Conservation (phyloP, 2,888 invertebrate species). For the Ischnura elegans region DNA sequence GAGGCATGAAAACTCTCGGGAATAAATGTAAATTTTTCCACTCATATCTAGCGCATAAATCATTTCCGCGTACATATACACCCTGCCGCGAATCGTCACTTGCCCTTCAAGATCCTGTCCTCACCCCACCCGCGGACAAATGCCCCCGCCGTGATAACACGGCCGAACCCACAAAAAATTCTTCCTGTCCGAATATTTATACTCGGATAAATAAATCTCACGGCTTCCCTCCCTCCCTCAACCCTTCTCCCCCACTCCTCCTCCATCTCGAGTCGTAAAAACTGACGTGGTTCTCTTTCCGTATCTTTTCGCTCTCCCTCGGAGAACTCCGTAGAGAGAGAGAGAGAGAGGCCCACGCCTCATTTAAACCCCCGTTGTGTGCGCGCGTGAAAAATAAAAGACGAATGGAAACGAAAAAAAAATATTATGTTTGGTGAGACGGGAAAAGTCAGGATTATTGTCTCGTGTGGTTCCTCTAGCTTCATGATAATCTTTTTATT, state of each 20-base stretch:
- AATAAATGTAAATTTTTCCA: slow-evolving; percentile 38
- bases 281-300: slow-evolving; percentile 35
- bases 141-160: slow-evolving; percentile 63
- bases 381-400: neutral
- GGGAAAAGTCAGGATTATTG: neutral
- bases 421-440: neutral
- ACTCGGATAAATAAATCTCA: slow-evolving; percentile 58
- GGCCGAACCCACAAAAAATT: slow-evolving; percentile 60
- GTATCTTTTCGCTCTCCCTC: slow-evolving; percentile 35
- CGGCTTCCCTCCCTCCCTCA: neutral
- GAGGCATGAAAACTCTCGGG: slow-evolving; percentile 12
- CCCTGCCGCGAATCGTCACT: slow-evolving; percentile 62
- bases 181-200: slow-evolving; percentile 47
- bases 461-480: slow-evolving; percentile 16
- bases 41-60: slow-evolving; percentile 20
- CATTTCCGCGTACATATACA: slow-evolving; percentile 24
- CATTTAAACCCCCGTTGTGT: slow-evolving; percentile 62
- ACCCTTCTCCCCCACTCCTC: neutral
- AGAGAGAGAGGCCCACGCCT: slow-evolving; percentile 58
- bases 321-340: neutral
- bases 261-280: slow-evolving; percentile 45
- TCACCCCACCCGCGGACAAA: slow-evolving; percentile 63
- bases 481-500: too few species aligned
- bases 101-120: slow-evolving; percentile 56
- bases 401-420: neutral